A percentile compares a stretch with the other conserved stretches of the same genome.
These are phyloP conservation scores for Dreissena polymorpha DNA, from an alignment of 1,140 invertebrate species.

Conservation along the genomic window DNA sequence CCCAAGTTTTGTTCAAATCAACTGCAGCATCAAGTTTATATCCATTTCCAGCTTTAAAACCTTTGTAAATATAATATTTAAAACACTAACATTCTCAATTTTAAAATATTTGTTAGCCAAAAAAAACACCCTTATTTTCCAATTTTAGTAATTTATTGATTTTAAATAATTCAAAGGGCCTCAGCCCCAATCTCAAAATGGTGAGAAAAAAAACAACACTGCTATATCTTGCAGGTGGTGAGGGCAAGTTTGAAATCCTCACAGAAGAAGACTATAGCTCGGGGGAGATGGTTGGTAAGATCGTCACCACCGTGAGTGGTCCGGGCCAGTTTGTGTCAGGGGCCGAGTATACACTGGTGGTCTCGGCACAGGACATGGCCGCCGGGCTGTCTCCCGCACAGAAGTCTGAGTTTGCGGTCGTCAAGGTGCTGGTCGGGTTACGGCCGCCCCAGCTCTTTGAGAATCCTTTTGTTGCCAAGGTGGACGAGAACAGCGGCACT, in stretches of 20 bases:
- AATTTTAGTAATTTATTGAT: too few species aligned
- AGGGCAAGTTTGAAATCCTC: conserved; percentile 63
- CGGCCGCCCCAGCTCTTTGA: conserved; percentile 70
- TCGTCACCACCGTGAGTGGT: conserved; percentile 63
- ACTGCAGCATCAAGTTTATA: too few species aligned
- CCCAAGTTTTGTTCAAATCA: too few species aligned
- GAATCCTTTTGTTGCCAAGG: conserved; percentile 63
- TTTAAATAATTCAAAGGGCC: too few species aligned
- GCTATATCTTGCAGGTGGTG: conserved; percentile 50
- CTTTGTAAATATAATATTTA: too few species aligned
- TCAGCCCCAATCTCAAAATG: too few species aligned
- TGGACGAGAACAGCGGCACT: conserved; percentile 66
- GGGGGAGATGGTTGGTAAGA: conserved; percentile 60
- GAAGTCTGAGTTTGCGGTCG: conserved; percentile 63
- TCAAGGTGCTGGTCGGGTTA: conserved; percentile 64
- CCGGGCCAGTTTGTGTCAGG: conserved; percentile 63
- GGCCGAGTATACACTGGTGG: conserved; percentile 62
- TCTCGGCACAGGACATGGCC: conserved; percentile 63
- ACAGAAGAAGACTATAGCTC: conserved; percentile 55
- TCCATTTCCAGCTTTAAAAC: too few species aligned
- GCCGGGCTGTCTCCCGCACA: conserved; percentile 44
- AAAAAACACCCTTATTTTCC: too few species aligned
- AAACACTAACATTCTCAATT: too few species aligned
- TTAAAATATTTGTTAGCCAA: too few species aligned
- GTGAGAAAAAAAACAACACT: too few species aligned